phyloP scores from a whole-genome alignment of 1,140 invertebrate genomes.

The Orius insidiosus region DNA sequence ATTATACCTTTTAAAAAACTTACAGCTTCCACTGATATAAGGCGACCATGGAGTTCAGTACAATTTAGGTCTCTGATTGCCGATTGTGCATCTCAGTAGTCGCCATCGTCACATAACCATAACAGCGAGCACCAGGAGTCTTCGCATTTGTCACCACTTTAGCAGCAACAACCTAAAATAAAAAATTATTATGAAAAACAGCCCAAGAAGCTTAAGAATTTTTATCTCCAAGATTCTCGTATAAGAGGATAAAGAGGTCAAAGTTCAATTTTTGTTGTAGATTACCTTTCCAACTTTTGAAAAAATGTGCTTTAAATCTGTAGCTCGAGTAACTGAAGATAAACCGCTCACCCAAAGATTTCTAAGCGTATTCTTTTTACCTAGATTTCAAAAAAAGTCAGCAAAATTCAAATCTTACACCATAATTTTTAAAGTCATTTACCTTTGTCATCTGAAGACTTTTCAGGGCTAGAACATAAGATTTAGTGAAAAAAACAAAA shows the following conservation, averaged over 20 bases:
- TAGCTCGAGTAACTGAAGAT: slow-evolving; percentile 71
- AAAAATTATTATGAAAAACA: no score
- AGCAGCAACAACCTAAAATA: slow-evolving; percentile 49
- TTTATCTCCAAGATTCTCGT: no score
- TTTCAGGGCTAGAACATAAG: slow-evolving; percentile 13
- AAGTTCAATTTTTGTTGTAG: neutral
- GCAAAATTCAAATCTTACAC: no score
- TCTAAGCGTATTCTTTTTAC: slow-evolving; percentile 26
- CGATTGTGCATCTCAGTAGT: slow-evolving; percentile 71
- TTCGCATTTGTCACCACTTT: slow-evolving; percentile 92
- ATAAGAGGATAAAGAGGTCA: neutral
- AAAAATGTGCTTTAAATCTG: slow-evolving; percentile 79
- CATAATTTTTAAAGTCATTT: neutral
- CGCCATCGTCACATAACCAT: slow-evolving; percentile 89
- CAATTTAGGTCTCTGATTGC: slow-evolving; percentile 78
- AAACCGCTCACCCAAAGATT: slow-evolving; percentile 88
- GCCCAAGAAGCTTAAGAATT: no score
- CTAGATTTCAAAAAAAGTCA: neutral
- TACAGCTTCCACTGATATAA: slow-evolving; percentile 85
- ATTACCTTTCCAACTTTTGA: slow-evolving; percentile 86
- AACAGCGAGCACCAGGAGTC: slow-evolving; percentile 77
- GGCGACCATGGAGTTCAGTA: slow-evolving; percentile 79
- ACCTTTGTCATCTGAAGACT: slow-evolving; percentile 9
- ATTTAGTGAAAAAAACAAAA: slow-evolving; percentile 1
- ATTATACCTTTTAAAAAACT: no score